Conservation (phyloP, 2,888 invertebrate genomes). For the Thymelicus sylvestris region DNA sequence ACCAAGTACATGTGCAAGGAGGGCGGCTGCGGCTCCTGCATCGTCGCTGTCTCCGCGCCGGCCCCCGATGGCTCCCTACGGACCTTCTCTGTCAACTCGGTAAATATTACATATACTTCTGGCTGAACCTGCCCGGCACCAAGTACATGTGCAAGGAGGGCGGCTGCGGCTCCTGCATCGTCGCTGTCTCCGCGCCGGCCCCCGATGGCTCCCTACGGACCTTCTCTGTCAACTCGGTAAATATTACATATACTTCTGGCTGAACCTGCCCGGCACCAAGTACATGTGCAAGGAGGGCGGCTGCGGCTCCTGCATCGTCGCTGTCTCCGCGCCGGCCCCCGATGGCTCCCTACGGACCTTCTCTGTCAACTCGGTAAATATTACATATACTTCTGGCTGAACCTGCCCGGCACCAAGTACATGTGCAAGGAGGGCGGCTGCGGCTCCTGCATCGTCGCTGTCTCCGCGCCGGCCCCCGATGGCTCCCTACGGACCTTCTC, state of each 20-base stretch:
- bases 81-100: slow-evolving; percentile 87
- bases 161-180: slow-evolving; percentile 88
- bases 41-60: slow-evolving; percentile 70
- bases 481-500: slow-evolving; percentile 66
- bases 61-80: slow-evolving; percentile 48
- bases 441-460: slow-evolving; percentile 85
- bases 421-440: slow-evolving; percentile 90
- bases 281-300: slow-evolving; percentile 89
- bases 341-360: slow-evolving; percentile 57
- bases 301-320: slow-evolving; percentile 87
- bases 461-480: slow-evolving; percentile 54
- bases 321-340: slow-evolving; percentile 58
- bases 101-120: slow-evolving; percentile 62
- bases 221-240: slow-evolving; percentile 87
- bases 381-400: slow-evolving; percentile 58
- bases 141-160: slow-evolving; percentile 89
- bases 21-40: slow-evolving; percentile 88
- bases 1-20: slow-evolving; percentile 89
- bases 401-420: slow-evolving; percentile 86
- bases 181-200: slow-evolving; percentile 62
- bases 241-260: slow-evolving; percentile 54
- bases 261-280: slow-evolving; percentile 87
- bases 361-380: slow-evolving; percentile 87
- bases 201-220: slow-evolving; percentile 53
- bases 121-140: slow-evolving; percentile 85